These are phyloP conservation scores for Centropristis striata DNA, from an alignment of 2,113 vertebrate genomes.

Conservation along the genomic window DNA sequence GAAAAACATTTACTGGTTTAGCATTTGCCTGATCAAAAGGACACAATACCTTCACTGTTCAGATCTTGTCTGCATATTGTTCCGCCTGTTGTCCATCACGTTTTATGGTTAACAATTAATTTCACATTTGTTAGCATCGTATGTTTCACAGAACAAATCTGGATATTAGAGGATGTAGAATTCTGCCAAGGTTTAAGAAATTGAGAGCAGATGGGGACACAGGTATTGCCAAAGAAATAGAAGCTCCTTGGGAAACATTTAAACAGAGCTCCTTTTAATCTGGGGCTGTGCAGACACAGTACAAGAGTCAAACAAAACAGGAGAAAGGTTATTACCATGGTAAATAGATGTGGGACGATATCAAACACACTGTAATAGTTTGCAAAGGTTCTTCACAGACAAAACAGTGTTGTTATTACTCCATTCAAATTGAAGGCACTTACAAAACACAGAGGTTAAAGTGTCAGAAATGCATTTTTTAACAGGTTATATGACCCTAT, in stretches of 20 bases:
- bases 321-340: constrained; percentile 33
- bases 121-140: constrained; percentile 42
- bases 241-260: constrained; percentile 53
- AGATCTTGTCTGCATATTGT: neutral
- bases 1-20: constrained; percentile 9
- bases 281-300: neutral
- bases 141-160: constrained; percentile 30
- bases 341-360: constrained; percentile 41
- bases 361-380: constrained; percentile 51
- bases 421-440: constrained; percentile 29
- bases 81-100: neutral
- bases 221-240: constrained; percentile 64
- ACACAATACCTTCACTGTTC: neutral
- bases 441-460: constrained; percentile 56
- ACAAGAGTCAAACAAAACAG: constrained; percentile 21
- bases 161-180: constrained; percentile 31
- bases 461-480: constrained; percentile 44
- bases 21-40: neutral
- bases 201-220: constrained; percentile 65
- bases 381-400: constrained; percentile 43
- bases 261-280: constrained; percentile 29
- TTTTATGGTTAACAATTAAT: constrained; percentile 34
- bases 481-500: constrained; percentile 49
- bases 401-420: constrained; percentile 43
- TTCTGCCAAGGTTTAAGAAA: constrained; percentile 47